Evolutionary conservation across 2,888 invertebrate species (phyloP).

Genomic region (Rhabditophanes sp.): DNA sequence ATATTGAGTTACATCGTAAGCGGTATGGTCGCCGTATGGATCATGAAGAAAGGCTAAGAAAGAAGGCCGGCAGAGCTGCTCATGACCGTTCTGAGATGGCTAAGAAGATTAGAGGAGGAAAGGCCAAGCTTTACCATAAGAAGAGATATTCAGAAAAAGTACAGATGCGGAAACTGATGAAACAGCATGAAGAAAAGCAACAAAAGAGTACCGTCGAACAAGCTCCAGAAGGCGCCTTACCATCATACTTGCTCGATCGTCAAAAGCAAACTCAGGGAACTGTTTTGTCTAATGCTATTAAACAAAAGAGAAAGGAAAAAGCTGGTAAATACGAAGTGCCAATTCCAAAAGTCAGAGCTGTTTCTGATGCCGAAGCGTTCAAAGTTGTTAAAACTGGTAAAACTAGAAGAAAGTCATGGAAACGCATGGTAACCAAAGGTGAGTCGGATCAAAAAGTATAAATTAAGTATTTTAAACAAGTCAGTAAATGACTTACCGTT

Average conservation of each 20-base stretch:
- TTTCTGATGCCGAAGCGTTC: slow-evolving; percentile 90
- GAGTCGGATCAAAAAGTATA: slow-evolving; percentile 49
- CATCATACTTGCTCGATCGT: slow-evolving; percentile 88
- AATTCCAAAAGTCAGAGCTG: slow-evolving; percentile 88
- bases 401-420: slow-evolving; percentile 68
- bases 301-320: slow-evolving; percentile 97
- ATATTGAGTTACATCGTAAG: slow-evolving; percentile 92
- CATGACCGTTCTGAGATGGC: slow-evolving; percentile 80
- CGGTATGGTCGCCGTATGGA: slow-evolving; percentile 85
- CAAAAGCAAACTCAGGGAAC: slow-evolving; percentile 83
- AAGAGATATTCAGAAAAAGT: slow-evolving; percentile 86
- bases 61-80: slow-evolving; percentile 80
- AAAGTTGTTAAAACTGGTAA: slow-evolving; percentile 50
- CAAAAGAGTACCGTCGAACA: slow-evolving; percentile 57
- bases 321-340: slow-evolving; percentile 99
- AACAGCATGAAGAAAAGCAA: slow-evolving; percentile 85
- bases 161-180: slow-evolving; percentile 52
- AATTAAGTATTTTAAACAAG: no score
- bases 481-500: no score
- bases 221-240: slow-evolving; percentile 74
- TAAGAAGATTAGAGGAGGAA: slow-evolving; percentile 75
- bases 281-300: slow-evolving; percentile 92
- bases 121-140: slow-evolving; percentile 92
- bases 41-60: slow-evolving; percentile 82
- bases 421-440: slow-evolving; percentile 96